A percentile compares a stretch with the other conserved stretches of the same genome.
These are phyloP conservation scores for Ooceraea biroi DNA, from an alignment of 1,140 invertebrate genomes.

Conservation along the genomic window DNA sequence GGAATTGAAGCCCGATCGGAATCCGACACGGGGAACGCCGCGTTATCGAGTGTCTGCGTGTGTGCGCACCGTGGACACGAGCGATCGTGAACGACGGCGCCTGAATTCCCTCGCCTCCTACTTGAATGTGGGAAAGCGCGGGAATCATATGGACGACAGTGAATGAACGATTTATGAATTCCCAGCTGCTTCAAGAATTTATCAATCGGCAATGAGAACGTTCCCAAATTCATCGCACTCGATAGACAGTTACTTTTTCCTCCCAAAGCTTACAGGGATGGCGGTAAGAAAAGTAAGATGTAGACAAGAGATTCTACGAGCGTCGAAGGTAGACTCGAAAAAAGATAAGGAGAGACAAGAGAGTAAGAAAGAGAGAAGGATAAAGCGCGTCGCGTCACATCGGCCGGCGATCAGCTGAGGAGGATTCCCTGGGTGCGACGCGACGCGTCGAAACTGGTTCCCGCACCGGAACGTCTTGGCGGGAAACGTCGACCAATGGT, in stretches of 20 bases:
- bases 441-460: constrained; percentile 66
- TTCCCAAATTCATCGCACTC: too few species aligned
- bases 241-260: too few species aligned
- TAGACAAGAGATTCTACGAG: constrained; percentile 1
- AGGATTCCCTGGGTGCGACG: constrained; percentile 4
- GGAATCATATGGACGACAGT: not conserved
- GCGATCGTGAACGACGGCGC: not conserved
- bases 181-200: too few species aligned
- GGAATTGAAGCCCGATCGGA: constrained; percentile 8
- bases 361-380: constrained; percentile 1
- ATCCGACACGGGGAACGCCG: constrained; percentile 1
- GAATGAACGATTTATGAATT: not conserved
- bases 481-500: constrained; percentile 68
- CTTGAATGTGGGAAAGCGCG: not conserved
- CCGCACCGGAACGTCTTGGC: constrained; percentile 65
- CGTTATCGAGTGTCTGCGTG: not conserved
- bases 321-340: not conserved
- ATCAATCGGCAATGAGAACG: too few species aligned
- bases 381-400: not conserved
- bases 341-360: not conserved
- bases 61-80: not conserved
- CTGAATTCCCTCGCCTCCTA: not conserved
- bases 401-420: constrained; percentile 67
- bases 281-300: not conserved
- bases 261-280: too few species aligned